Evolutionary conservation across 2,888 invertebrate genomes (phyloP), one percentile per base, ranked within the genome.

Genomic region (Copidosoma aretas): DNA sequence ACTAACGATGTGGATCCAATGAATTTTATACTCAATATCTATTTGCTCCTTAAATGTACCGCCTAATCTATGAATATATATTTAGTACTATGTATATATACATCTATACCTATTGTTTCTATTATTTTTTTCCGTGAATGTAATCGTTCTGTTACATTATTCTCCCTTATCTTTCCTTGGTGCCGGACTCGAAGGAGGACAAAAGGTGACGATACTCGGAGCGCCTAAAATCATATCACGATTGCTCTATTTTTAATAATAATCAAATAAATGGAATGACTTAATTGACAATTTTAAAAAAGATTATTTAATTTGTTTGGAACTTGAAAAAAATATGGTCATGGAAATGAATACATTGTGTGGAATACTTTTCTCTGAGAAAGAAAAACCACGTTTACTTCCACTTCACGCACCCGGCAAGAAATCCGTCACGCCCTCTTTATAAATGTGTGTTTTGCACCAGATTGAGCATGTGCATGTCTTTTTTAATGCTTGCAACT

Each of bases 191-290:
- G 80, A 86, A 88, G 88, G 87, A 88, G 87, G 87, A 87, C 87
- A 87, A 87, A 88, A 88, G 87, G 88, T 88, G 88, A 88, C 87
- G 86, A 85, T 85, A 84, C 85, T 84, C 84, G 86, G 85, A 86
- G 85, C 84, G 84, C 84, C 84, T 83, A 84, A 82, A 79, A 66
- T 58, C 19, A 59, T 78, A 46, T 79, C 82, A 83, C 79, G 76
- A 83, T 83, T 81, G 80, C 76, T 80, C 43, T 46, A 46, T 46
- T 80, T 79, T 80, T 81, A 78, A 72, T 81, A 78, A 72, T 76
- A 75, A 65, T 66, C 51, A 61, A 65, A 56, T 49, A 72, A 73
- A 69, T 71, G 24, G 61, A 70, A 71, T 72, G 67, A 62, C 68
- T 62, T 68, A 72, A 73, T 70, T 68, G 59, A 67, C 12, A 10